phyloP scores from a whole-genome alignment of 2,113 vertebrate genomes.

The Clarias magur region DNA sequence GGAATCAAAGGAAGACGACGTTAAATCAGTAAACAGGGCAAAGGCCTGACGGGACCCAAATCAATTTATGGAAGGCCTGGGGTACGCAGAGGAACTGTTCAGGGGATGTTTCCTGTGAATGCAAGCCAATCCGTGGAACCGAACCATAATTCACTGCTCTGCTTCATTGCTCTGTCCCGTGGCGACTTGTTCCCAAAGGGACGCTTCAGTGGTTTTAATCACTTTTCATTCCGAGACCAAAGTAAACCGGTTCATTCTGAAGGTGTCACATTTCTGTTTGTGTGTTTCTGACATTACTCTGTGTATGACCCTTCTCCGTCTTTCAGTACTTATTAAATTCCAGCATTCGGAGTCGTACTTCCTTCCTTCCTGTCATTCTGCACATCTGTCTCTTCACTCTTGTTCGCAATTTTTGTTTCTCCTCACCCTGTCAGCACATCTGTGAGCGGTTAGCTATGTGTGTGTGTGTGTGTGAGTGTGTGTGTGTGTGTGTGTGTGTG shows the following conservation, averaged over 20 bases:
- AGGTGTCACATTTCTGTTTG: not conserved
- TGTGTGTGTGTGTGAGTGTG: conserved; percentile 18
- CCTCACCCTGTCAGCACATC: conserved; percentile 16
- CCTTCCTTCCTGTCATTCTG: conserved; percentile 7
- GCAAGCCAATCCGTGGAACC: not conserved
- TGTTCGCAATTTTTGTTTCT: not conserved
- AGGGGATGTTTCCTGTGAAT: not conserved
- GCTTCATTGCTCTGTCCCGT: not conserved
- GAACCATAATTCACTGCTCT: not conserved
- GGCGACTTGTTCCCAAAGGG: not conserved
- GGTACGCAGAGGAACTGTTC: not conserved
- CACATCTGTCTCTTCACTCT: conserved; percentile 30
- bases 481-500: conserved; percentile 18
- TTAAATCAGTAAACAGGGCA: not conserved
- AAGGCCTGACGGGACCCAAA: not conserved
- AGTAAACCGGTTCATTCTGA: accelerated
- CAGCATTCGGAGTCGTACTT: conserved; percentile 1
- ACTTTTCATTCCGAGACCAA: not conserved
- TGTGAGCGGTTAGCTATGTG: conserved; percentile 30
- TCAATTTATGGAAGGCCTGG: not conserved
- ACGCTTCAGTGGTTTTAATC: not conserved
- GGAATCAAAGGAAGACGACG: not conserved
- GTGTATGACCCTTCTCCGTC: not conserved
- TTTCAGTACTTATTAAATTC: conserved; percentile 32
- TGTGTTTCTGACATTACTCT: not conserved